Evolutionary conservation across 2,888 invertebrate genomes (phyloP).

Genomic region (Miltochrista miniata): DNA sequence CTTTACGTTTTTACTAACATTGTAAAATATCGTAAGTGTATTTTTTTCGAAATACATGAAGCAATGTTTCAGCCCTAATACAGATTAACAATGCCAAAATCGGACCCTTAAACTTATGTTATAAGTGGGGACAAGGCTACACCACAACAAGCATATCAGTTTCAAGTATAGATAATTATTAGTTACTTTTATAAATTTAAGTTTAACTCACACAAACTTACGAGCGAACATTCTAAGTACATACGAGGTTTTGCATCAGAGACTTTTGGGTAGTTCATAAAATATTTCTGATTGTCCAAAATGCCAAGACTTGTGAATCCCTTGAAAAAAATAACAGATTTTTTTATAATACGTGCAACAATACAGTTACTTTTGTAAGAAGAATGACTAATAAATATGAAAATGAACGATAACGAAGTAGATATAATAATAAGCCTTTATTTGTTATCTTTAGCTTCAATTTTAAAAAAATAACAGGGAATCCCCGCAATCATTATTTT

Average conservation of each 20-base stretch:
- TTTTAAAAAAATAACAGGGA: not conserved
- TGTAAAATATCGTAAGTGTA: conserved; percentile 20
- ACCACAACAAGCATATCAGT: conserved; percentile 69
- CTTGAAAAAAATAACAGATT: no score
- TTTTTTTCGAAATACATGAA: conserved; percentile 10
- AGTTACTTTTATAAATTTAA: conserved; percentile 52
- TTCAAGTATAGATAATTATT: conserved; percentile 56
- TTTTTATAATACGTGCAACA: no score
- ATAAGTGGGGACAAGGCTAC: conserved; percentile 41
- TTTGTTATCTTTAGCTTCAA: not conserved
- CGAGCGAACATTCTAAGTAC: conserved; percentile 9
- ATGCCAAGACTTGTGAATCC: no score
- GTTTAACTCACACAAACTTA: conserved; percentile 19
- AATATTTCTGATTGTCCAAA: no score
- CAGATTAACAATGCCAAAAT: conserved; percentile 25
- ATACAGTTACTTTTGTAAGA: no score
- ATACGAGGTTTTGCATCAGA: no score
- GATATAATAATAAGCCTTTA: no score
- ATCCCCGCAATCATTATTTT: not conserved
- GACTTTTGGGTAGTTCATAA: no score
- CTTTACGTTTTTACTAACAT: no score
- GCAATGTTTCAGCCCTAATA: conserved; percentile 45
- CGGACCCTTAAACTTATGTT: not conserved
- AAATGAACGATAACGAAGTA: no score
- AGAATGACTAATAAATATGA: no score